These are phyloP conservation scores for Willowsia nigromaculata DNA, from an alignment of 2,888 invertebrate genomes.

Conservation along the genomic window DNA sequence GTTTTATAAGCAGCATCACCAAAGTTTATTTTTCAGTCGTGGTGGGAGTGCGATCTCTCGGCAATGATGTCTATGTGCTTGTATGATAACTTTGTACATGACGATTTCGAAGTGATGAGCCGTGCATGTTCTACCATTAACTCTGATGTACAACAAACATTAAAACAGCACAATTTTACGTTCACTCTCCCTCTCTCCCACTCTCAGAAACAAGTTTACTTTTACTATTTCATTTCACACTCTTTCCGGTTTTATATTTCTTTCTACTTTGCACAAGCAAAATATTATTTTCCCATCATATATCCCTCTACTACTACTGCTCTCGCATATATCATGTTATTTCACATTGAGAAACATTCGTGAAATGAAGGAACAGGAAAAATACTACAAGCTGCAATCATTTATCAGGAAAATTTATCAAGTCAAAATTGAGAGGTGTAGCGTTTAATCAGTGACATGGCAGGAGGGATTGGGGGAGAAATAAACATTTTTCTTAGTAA, in stretches of 20 bases:
- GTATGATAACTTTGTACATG: constrained; percentile 14
- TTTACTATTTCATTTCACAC: constrained; percentile 38
- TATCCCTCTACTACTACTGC: neutral
- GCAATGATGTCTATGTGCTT: neutral
- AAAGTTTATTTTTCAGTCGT: constrained; percentile 2
- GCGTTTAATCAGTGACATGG: constrained; percentile 64
- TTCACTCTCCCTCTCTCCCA: neutral
- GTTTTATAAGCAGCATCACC: neutral
- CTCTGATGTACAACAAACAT: constrained; percentile 27
- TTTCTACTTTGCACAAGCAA: neutral
- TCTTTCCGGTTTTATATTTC: constrained; percentile 33
- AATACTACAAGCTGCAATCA: neutral
- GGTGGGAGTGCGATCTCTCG: neutral
- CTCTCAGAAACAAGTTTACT: constrained; percentile 1
- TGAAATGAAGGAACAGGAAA: neutral
- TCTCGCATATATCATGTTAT: neutral
- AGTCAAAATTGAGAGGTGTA: constrained; percentile 57
- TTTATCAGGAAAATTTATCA: constrained; percentile 57
- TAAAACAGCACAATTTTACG: neutral
- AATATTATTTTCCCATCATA: constrained; percentile 13
- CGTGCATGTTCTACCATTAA: constrained; percentile 24
- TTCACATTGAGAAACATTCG: neutral
- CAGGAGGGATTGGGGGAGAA: constrained; percentile 24
- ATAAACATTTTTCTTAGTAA: neutral
- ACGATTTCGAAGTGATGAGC: constrained; percentile 28